phyloP scores from a whole-genome alignment of 2,113 vertebrate species.

The Regulus satrapa region DNA sequence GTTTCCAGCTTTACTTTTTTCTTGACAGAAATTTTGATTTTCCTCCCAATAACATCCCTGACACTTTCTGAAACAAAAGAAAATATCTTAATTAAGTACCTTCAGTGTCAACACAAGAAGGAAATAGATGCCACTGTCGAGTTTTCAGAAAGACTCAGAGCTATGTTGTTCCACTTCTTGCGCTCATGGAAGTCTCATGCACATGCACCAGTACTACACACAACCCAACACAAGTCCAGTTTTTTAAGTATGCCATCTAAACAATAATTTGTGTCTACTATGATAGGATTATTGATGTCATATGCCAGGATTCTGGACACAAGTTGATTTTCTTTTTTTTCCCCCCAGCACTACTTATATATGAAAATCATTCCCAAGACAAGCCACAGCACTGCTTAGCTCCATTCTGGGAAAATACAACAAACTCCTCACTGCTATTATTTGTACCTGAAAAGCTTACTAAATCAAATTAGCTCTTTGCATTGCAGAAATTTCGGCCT shows the following conservation, averaged over 20 bases:
- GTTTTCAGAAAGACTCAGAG: background rate
- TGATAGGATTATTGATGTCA: background rate
- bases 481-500: background rate
- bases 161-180: background rate
- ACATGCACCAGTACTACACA: background rate
- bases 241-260: background rate
- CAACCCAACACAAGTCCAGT: background rate
- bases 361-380: constrained; percentile 10
- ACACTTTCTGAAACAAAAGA: constrained; percentile 77
- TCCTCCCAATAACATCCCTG: constrained; percentile 92
- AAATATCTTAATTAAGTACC: background rate
- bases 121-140: background rate
- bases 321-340: background rate
- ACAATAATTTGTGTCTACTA: background rate
- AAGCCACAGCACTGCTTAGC: background rate
- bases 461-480: background rate
- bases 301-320: background rate
- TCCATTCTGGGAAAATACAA: background rate
- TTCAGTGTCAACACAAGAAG: background rate
- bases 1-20: constrained; percentile 94
- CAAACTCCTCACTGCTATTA: background rate
- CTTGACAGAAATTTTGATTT: constrained; percentile 90
- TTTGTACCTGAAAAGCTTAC: background rate
- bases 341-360: background rate
- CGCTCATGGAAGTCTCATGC: background rate